Evolutionary conservation across 2,113 vertebrate species (phyloP).

Genomic region (Cephalophus harveyi): DNA sequence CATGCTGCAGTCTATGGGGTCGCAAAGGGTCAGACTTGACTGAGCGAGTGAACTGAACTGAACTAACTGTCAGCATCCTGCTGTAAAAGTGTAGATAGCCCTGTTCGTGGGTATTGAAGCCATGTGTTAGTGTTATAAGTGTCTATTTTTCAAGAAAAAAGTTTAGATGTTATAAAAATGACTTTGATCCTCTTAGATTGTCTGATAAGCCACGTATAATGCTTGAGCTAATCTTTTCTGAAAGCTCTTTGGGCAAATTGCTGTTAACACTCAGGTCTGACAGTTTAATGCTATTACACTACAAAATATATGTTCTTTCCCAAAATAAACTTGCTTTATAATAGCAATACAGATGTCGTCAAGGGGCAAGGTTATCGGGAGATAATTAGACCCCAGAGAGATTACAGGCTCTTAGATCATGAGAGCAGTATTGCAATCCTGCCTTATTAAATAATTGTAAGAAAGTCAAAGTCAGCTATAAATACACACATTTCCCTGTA

Average conservation of each 20-base stretch:
- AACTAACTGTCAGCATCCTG: neutral
- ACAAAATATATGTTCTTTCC: constrained; percentile 69
- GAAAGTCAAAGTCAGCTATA: constrained; percentile 67
- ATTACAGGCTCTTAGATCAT: constrained; percentile 67
- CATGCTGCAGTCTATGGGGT: neutral
- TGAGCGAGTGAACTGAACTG: neutral
- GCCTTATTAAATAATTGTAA: constrained; percentile 70
- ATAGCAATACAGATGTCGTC: constrained; percentile 69
- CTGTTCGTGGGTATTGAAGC: neutral
- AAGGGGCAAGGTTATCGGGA: constrained; percentile 73
- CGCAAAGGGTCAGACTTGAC: neutral
- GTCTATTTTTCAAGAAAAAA: constrained; percentile 23
- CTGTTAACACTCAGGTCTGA: constrained; percentile 66
- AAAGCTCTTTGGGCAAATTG: constrained; percentile 63
- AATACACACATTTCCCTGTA: constrained; percentile 64
- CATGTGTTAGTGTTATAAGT: neutral
- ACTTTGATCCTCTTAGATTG: constrained; percentile 40
- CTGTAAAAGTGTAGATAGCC: neutral
- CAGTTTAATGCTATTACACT: constrained; percentile 71
- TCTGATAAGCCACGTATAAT: constrained; percentile 50
- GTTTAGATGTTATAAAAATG: constrained; percentile 40
- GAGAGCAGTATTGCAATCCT: constrained; percentile 40
- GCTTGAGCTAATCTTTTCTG: constrained; percentile 59
- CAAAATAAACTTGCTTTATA: constrained; percentile 73
- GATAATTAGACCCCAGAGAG: constrained; percentile 71